Percentiles rank a stretch among this genome's conserved stretches.
phyloP scores from a whole-genome alignment of 2,113 vertebrate genomes.

The Paradisaea rubra region DNA sequence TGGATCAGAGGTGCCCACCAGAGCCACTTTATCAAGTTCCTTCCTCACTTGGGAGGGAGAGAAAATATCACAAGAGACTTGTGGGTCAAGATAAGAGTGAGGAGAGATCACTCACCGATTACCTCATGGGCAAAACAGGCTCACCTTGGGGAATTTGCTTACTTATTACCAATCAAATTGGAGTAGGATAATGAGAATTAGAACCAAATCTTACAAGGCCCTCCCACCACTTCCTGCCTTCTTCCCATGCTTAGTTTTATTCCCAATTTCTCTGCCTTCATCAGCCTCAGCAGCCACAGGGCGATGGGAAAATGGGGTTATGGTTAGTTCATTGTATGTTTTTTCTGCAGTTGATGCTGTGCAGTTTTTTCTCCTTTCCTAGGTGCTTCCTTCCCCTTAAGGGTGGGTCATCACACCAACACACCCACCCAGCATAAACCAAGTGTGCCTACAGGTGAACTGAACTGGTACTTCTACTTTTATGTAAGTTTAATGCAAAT shows the following conservation, averaged over 20 bases:
- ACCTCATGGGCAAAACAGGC: not conserved
- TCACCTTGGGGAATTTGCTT: not conserved
- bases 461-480: not conserved
- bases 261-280: not conserved
- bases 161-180: not conserved
- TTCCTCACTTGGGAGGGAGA: not conserved
- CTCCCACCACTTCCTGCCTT: not conserved
- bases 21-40: not conserved
- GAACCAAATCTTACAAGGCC: not conserved
- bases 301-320: not conserved
- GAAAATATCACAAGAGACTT: not conserved
- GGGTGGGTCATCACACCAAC: not conserved
- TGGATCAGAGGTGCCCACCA: not conserved
- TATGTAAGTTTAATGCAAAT: not conserved
- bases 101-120: not conserved
- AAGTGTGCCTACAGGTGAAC: not conserved
- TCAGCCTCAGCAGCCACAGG: not conserved
- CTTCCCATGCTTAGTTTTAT: not conserved
- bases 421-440: not conserved
- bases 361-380: not conserved
- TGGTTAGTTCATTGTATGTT: not conserved
- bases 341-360: not conserved
- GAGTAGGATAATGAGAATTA: not conserved
- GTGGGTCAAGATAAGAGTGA: not conserved
- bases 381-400: not conserved